Percentiles rank a stretch among this genome's conserved stretches.
These are phyloP conservation scores for Campylorhamphus procurvoides DNA, from an alignment of 2,113 vertebrate genomes.

Conservation along the genomic window DNA sequence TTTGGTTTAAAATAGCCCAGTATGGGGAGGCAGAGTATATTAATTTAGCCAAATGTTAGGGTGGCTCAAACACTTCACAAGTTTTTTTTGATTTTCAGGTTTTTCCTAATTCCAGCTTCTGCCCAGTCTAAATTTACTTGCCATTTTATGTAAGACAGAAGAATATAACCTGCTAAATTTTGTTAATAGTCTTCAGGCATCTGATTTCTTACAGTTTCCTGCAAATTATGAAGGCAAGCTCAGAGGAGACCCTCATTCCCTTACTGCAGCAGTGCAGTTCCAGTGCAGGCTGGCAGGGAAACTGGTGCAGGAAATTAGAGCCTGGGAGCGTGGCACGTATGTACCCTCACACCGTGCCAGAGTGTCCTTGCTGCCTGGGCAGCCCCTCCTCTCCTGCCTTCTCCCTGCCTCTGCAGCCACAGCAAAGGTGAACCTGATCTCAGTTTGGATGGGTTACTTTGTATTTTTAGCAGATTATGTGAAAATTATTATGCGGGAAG, in stretches of 20 bases:
- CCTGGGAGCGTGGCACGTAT: background rate
- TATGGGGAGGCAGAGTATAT: background rate
- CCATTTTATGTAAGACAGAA: background rate
- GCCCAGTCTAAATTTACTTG: background rate
- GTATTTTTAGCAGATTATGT: background rate
- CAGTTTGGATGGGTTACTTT: background rate
- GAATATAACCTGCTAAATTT: background rate
- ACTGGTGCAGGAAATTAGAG: background rate
- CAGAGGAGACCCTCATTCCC: background rate
- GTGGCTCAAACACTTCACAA: background rate
- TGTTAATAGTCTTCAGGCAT: background rate
- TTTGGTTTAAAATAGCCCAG: constrained; percentile 39
- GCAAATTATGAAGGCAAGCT: background rate
- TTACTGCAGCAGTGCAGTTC: fast-evolving
- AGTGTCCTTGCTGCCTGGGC: background rate
- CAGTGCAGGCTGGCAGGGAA: background rate
- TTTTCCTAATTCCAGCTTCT: constrained; percentile 15
- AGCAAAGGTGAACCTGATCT: background rate
- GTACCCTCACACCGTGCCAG: background rate
- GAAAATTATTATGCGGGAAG: background rate
- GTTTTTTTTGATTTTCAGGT: background rate
- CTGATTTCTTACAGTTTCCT: background rate
- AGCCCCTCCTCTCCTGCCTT: background rate
- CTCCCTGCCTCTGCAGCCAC: background rate
- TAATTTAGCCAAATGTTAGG: constrained; percentile 28